These are phyloP conservation scores for Chelonia mydas DNA, from an alignment of 2,797 vertebrate genomes.

Conservation along the genomic window DNA sequence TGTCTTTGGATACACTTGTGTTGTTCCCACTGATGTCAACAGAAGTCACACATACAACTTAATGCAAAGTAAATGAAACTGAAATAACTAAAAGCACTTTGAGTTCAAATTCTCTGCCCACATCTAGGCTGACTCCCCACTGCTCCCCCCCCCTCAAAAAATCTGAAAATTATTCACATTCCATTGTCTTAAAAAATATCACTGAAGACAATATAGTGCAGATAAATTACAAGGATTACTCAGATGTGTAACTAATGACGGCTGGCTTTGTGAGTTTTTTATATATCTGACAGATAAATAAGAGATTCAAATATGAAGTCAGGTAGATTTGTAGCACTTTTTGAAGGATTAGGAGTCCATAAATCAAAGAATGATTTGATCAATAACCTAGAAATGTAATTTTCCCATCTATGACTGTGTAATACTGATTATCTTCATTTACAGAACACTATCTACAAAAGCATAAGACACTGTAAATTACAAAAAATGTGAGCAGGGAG, in stretches of 20 bases:
- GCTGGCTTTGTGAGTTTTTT: background rate
- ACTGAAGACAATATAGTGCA: background rate
- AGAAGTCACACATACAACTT: background rate
- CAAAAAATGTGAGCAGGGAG: fast-evolving
- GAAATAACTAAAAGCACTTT: background rate
- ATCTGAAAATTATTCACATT: background rate
- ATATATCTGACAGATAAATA: fast-evolving
- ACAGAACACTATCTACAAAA: background rate
- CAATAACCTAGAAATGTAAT: background rate
- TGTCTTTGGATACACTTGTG: background rate
- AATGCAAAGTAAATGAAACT: background rate
- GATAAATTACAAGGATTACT: background rate
- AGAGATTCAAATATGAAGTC: background rate
- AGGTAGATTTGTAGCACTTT: background rate
- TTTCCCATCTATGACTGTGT: fast-evolving
- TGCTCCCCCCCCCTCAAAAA: background rate
- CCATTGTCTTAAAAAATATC: background rate
- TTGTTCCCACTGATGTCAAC: background rate
- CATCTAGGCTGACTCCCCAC: background rate
- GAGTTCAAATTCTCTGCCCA: background rate
- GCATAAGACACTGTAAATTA: background rate
- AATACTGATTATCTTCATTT: background rate
- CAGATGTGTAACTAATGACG: background rate
- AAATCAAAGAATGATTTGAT: slow-evolving; percentile 8
- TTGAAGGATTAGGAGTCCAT: background rate